Evolutionary conservation across 92 coral and sea anemone species (phyloP).

Genomic region (Parazoanthus atlanticus): DNA sequence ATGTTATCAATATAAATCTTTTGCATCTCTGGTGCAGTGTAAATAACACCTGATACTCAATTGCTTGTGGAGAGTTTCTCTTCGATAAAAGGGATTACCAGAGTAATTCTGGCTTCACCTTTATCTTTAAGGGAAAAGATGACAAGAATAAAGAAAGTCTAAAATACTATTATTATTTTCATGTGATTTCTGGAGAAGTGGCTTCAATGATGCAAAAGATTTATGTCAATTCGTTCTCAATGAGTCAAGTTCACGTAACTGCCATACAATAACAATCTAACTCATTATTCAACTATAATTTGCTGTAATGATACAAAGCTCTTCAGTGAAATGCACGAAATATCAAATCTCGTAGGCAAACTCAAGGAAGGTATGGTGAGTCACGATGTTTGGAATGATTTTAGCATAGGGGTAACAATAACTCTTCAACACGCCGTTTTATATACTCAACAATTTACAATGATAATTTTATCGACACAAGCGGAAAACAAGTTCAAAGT

Average conservation of each 20-base stretch:
- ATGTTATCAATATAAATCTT: background rate
- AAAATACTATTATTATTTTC: too few species aligned
- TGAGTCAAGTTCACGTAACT: background rate
- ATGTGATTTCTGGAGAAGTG: background rate
- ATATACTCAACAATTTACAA: background rate
- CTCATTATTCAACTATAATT: background rate
- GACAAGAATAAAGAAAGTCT: background rate
- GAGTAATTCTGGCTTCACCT: background rate
- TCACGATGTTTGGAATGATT: background rate
- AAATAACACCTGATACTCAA: background rate
- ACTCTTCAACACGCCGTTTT: too few species aligned
- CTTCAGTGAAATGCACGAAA: background rate
- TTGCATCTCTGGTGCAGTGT: background rate
- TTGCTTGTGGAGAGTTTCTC: background rate
- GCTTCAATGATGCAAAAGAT: background rate
- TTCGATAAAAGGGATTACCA: background rate
- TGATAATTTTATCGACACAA: background rate
- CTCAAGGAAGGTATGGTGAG: background rate
- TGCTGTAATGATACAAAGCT: background rate
- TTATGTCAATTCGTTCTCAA: background rate
- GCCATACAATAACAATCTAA: background rate
- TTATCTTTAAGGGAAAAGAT: background rate
- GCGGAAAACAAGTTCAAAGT: too few species aligned
- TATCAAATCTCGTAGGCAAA: background rate
- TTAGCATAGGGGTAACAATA: background rate